Percentiles rank a stretch among this genome's conserved stretches.
Conservation (phyloP, 2,113 vertebrate species). For the Thinocorus orbignyianus region DNA sequence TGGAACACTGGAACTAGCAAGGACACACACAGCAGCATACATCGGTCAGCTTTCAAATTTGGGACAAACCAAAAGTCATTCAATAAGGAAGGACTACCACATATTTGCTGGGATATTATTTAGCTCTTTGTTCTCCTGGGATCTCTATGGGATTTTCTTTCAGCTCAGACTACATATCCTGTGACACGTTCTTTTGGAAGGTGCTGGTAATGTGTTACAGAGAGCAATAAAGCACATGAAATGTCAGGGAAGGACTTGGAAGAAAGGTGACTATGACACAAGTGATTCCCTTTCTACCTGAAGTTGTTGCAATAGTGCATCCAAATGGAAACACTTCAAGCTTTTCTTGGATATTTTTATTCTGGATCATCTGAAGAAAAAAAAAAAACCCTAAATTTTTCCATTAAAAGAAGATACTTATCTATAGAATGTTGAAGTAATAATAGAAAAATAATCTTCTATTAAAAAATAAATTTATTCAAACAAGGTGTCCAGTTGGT, state of each 20-base stretch:
- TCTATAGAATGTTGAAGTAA: background rate
- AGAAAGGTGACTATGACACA: background rate
- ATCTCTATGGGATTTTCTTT: background rate
- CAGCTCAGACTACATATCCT: background rate
- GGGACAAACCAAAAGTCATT: background rate
- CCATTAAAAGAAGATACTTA: background rate
- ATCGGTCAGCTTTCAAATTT: background rate
- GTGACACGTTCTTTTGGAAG: background rate
- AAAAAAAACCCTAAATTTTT: background rate
- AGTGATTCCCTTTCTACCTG: background rate
- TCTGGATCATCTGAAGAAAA: background rate
- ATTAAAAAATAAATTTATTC: background rate
- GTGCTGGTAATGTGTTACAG: background rate
- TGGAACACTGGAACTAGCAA: background rate
- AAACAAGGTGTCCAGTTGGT: background rate
- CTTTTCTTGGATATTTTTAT: background rate
- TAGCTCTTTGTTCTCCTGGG: background rate
- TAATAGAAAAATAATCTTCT: background rate
- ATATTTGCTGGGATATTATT: background rate
- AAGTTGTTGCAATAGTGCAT: background rate
- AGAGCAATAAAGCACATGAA: background rate
- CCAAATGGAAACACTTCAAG: background rate
- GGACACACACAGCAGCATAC: background rate
- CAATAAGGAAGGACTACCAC: background rate
- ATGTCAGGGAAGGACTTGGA: background rate